Percentiles rank a stretch among this genome's conserved stretches.
phyloP scores from a whole-genome alignment of 2,888 invertebrate species.

The Caenorhabditis imperialis region DNA sequence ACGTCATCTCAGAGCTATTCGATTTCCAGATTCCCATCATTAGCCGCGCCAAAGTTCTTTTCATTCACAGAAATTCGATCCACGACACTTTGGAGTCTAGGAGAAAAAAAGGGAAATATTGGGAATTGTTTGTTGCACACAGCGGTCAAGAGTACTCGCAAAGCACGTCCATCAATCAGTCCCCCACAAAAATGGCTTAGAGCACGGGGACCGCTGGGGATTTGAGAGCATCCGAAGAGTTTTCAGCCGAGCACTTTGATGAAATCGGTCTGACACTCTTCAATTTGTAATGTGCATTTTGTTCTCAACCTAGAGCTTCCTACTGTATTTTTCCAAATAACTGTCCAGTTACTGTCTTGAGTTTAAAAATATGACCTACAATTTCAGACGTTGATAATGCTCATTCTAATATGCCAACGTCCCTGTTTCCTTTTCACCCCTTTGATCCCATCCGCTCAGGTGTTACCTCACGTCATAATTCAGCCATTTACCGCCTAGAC shows the following conservation, averaged over 20 bases:
- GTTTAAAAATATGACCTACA: too few relatives aligned
- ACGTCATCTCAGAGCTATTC: slow-evolving; percentile 28
- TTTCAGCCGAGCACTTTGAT: too few relatives aligned
- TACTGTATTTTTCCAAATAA: too few relatives aligned
- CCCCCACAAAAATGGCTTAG: slow-evolving; percentile 15
- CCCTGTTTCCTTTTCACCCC: too few relatives aligned
- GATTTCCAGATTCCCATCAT: slow-evolving; percentile 49
- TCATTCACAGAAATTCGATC: slow-evolving; percentile 45
- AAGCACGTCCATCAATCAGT: slow-evolving; percentile 47
- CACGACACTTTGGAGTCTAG: slow-evolving; percentile 24
- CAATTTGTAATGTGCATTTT: too few relatives aligned
- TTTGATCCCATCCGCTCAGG: too few relatives aligned
- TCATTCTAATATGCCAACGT: too few relatives aligned
- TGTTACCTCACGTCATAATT: slow-evolving; percentile 26
- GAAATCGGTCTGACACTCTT: too few relatives aligned
- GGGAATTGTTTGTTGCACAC: slow-evolving; percentile 30
- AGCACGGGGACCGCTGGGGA: slow-evolving; percentile 38
- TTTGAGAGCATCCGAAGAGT: slow-evolving; percentile 23
- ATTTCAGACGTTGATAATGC: too few relatives aligned
- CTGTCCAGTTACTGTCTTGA: too few relatives aligned
- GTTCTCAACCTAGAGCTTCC: too few relatives aligned
- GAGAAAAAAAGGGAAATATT: background rate
- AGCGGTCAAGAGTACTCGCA: slow-evolving; percentile 43
- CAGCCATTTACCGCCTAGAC: slow-evolving; percentile 26
- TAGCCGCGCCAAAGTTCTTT: slow-evolving; percentile 36